These are phyloP conservation scores for Piprites chloris DNA, from an alignment of 2,113 vertebrate genomes.

Conservation along the genomic window DNA sequence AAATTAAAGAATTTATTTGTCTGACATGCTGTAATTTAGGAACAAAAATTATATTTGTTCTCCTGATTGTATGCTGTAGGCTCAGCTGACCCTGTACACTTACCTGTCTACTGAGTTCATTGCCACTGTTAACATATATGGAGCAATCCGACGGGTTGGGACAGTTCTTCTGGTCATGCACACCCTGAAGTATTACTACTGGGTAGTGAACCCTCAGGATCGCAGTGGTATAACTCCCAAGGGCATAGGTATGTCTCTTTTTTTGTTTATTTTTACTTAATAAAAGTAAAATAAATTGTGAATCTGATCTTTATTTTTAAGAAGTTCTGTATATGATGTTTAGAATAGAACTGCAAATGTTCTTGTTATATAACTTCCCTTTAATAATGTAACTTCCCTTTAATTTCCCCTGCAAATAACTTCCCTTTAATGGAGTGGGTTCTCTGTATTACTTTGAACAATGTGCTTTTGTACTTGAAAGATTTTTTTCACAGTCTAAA, in stretches of 20 bases:
- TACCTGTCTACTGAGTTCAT: conserved; percentile 96
- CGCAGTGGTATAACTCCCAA: conserved; percentile 92
- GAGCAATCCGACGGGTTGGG: conserved; percentile 89
- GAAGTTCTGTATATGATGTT: not conserved
- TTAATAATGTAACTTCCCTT: not conserved
- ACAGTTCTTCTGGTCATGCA: conserved; percentile 96
- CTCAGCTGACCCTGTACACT: conserved; percentile 91
- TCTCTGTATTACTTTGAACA: not conserved
- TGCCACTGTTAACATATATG: conserved; percentile 94
- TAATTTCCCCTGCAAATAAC: not conserved
- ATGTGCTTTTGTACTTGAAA: not conserved
- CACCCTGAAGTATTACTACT: conserved; percentile 95
- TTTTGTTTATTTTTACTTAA: not conserved
- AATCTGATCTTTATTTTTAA: not conserved
- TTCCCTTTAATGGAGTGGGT: not conserved
- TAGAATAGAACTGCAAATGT: not conserved
- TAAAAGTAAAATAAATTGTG: too few relatives aligned
- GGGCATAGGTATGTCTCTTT: conserved; percentile 83
- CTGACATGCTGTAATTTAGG: not conserved
- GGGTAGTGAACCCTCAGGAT: conserved; percentile 93
- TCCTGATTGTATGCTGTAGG: conserved; percentile 70
- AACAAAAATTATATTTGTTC: not conserved
- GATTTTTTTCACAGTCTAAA: not conserved
- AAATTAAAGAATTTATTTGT: not conserved
- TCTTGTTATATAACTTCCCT: not conserved